Evolutionary conservation across 2,113 vertebrate genomes (phyloP).

Genomic region (Gallinago jamesoni): DNA sequence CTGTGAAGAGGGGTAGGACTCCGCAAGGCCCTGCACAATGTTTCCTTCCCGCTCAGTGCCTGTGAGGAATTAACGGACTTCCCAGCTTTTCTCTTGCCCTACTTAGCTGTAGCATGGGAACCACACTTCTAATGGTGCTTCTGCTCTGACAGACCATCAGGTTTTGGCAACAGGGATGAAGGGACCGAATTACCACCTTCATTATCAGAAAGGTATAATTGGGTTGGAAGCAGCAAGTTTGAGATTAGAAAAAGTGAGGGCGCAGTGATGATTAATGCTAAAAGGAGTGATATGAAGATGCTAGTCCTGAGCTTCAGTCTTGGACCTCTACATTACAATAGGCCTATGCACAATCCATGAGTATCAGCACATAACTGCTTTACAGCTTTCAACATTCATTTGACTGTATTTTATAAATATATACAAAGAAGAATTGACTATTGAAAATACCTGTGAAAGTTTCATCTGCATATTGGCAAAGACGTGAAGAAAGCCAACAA

Average conservation of each 20-base stretch:
- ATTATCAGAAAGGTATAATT: not conserved
- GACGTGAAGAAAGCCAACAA: conserved; percentile 96
- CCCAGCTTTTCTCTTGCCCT: not conserved
- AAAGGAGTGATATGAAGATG: not conserved
- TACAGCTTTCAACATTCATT: not conserved
- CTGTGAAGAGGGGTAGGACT: too few species aligned
- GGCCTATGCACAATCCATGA: not conserved
- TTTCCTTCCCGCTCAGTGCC: not conserved
- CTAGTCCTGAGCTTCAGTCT: not conserved
- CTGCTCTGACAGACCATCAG: not conserved
- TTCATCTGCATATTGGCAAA: conserved; percentile 99
- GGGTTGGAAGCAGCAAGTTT: not conserved
- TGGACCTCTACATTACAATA: not conserved
- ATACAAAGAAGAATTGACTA: conserved; percentile 29
- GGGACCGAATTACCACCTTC: not conserved
- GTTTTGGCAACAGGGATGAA: not conserved
- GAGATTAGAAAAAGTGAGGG: not conserved
- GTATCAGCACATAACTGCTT: not conserved
- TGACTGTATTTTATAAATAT: not conserved
- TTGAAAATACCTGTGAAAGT: conserved; percentile 89
- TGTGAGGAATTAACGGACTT: not conserved
- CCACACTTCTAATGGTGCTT: not conserved
- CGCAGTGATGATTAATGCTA: not conserved
- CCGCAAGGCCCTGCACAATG: not conserved
- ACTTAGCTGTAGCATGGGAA: not conserved